These are phyloP conservation scores for Scotopteryx bipunctaria DNA, from an alignment of 2,888 invertebrate species.

Conservation along the genomic window DNA sequence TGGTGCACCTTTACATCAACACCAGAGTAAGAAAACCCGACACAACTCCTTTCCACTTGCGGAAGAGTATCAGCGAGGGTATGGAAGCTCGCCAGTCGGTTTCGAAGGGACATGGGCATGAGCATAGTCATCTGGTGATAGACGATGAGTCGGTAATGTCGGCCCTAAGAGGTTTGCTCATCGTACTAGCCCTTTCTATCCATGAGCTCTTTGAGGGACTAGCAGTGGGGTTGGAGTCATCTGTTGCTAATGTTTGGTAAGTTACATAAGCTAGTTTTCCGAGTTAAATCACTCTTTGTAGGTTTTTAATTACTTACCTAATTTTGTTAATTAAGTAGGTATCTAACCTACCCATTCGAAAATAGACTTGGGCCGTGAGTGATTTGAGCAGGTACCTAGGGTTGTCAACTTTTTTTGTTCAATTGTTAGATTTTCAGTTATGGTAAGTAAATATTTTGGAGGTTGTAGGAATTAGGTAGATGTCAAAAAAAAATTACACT, in stretches of 20 bases:
- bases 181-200: conserved; percentile 88
- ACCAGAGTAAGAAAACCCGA: conserved; percentile 69
- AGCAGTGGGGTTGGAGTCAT: conserved; percentile 90
- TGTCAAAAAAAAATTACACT: too few relatives aligned
- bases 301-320: too few relatives aligned
- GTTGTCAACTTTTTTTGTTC: too few relatives aligned
- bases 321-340: too few relatives aligned
- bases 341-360: too few relatives aligned
- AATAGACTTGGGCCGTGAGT: too few relatives aligned
- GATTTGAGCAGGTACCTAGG: too few relatives aligned
- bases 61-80: conserved; percentile 61
- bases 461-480: too few relatives aligned
- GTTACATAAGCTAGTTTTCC: conserved; percentile 35
- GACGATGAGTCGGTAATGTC: conserved; percentile 70
- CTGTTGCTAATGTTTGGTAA: conserved; percentile 76
- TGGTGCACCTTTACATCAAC: conserved; percentile 88
- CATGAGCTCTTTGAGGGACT: conserved; percentile 94
- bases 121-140: conserved; percentile 60
- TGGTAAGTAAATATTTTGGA: too few relatives aligned
- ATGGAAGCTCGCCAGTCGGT: conserved; percentile 29
- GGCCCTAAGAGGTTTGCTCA: conserved; percentile 87
- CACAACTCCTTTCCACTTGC: conserved; percentile 62
- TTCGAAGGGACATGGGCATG: conserved; percentile 47
- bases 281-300: background rate
- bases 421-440: too few relatives aligned